Evolutionary conservation across 2,113 vertebrate genomes (phyloP).

Genomic region (Megaptera novaeangliae): DNA sequence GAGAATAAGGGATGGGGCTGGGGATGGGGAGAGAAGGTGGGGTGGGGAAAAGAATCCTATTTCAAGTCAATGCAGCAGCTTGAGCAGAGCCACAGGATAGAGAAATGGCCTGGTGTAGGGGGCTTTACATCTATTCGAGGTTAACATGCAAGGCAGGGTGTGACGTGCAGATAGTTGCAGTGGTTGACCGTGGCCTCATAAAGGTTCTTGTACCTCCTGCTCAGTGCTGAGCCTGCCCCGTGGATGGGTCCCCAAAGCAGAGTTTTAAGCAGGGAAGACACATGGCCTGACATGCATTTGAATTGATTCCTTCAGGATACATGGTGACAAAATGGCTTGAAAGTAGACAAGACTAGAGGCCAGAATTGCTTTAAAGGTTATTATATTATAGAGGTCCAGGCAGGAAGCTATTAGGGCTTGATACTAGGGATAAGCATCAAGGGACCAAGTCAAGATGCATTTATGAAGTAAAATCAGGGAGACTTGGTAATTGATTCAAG

Average conservation of each 20-base stretch:
- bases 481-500: neutral
- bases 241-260: neutral
- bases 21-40: neutral
- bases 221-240: rapidly evolving
- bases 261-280: neutral
- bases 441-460: neutral
- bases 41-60: neutral
- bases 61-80: neutral
- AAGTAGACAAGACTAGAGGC: neutral
- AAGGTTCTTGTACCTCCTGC: no score
- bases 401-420: neutral
- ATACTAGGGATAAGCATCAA: neutral
- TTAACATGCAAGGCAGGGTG: no score
- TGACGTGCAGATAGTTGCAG: rapidly evolving
- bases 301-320: neutral
- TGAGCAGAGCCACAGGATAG: neutral
- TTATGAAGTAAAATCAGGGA: neutral
- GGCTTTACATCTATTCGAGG: neutral
- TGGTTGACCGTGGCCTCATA: neutral
- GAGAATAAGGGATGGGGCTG: neutral
- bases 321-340: neutral
- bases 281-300: neutral
- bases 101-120: neutral
- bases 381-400: neutral
- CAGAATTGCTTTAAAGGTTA: neutral